Conservation (phyloP, 2,888 invertebrate genomes). For the Merodon equestris region DNA sequence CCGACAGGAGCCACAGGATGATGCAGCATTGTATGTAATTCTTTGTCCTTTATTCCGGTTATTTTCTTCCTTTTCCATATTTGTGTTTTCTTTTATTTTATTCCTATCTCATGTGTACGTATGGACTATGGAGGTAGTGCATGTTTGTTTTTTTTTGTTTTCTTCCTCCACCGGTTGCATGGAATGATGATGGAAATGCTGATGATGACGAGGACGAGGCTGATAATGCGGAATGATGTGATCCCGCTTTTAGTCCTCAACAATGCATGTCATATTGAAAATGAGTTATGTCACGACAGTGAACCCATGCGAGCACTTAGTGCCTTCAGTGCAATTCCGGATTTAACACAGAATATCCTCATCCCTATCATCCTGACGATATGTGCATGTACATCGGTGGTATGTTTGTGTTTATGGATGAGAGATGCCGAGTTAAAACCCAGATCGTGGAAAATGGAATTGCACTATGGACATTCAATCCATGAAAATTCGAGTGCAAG, state of each 20-base stretch:
- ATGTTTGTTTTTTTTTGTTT: slow-evolving; percentile 39
- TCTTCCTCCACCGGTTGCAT: slow-evolving; percentile 50
- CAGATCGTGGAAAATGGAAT: slow-evolving; percentile 7
- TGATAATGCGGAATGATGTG: slow-evolving; percentile 59
- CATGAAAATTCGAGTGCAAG: slow-evolving; percentile 12
- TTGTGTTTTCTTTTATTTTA: slow-evolving; percentile 21
- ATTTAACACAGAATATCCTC: slow-evolving; percentile 8
- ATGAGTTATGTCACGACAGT: slow-evolving; percentile 67
- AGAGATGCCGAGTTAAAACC: slow-evolving; percentile 7
- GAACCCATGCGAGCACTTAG: slow-evolving; percentile 67
- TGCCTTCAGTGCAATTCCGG: slow-evolving; percentile 51
- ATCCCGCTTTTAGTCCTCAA: slow-evolving; percentile 60
- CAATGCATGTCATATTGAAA: slow-evolving; percentile 68
- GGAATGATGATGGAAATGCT: slow-evolving; percentile 59
- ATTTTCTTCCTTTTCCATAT: slow-evolving; percentile 38
- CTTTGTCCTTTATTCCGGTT: slow-evolving; percentile 66
- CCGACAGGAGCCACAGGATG: slow-evolving; percentile 61
- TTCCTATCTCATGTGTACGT: slow-evolving; percentile 33
- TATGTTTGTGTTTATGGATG: too few species aligned
- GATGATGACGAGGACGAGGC: slow-evolving; percentile 45
- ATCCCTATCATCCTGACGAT: too few species aligned
- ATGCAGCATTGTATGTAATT: slow-evolving; percentile 63
- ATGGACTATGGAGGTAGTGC: slow-evolving; percentile 17
- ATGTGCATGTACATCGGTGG: too few species aligned
- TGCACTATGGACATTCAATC: slow-evolving; percentile 14